Base-by-base conservation (phyloP, 2,888 invertebrate genomes). In the Branchellion lobata region DNA sequence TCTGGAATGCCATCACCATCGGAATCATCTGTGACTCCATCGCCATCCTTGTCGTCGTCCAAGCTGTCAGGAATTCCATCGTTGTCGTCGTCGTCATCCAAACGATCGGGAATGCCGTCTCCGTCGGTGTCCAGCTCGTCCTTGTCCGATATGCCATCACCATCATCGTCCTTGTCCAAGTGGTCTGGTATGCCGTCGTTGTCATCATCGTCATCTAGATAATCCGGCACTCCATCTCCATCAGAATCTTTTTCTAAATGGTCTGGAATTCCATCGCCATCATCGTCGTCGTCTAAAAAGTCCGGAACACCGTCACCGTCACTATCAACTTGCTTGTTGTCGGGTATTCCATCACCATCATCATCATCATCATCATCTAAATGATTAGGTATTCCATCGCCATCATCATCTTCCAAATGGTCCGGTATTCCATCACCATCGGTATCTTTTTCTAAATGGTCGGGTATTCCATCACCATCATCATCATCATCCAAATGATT, bases 311-410 rank as follows among this genome's bases (percentile, higher is more conserved):
- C 82, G 81, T 83, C 83, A 36, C 81, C 81, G 74, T 82, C 81
- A 73, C 81, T 83, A 81, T 86, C 86, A 11, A 84, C 79, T 71
- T 86, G 85, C 14, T 82, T 36, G 69, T 83, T 29, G 68, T 86
- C 86, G 5, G 86, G 86, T 31, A 86, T 86, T 24, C 86, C 86
- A 82, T 86, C 86, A 57, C 80, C 86, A 83, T 86, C 86, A 0
- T 85, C 86, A 82, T 84, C 85, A n/a, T 81, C 81, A 34, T 83
- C 83, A 79, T 85, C 84, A 51, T 85, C 83, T 8, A 80, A 51
- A 77, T 84, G 57, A 81, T 86, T 83, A 8, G 84, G 85, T 53
- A 85, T 85, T n/a, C 85, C 84, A 80, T 86, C 84, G 11, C 82
- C 83, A 82, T 87, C 86, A 79, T 82, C 83, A 81, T 84, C 79